A percentile compares a stretch with the other conserved stretches of the same genome.
phyloP scores from a whole-genome alignment of 2,797 vertebrate genomes.

The Sebastes ruberrimus region DNA sequence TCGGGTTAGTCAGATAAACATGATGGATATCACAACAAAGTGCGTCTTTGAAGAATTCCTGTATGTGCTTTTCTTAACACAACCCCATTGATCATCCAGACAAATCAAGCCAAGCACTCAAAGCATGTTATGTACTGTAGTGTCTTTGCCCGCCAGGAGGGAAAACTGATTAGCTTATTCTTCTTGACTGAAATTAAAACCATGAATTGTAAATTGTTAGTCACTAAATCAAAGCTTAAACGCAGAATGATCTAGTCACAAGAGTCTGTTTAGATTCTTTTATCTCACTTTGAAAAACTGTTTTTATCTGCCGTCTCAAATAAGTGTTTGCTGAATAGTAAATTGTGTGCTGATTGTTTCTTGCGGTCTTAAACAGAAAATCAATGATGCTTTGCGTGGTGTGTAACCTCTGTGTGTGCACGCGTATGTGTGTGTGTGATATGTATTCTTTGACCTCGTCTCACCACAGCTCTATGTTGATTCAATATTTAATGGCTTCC shows the following conservation, averaged over 20 bases:
- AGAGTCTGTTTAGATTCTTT: conserved; percentile 15
- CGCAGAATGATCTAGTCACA: conserved; percentile 5
- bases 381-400: conserved; percentile 44
- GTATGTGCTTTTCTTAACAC: no score
- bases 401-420: conserved; percentile 35
- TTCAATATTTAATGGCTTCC: conserved; percentile 65
- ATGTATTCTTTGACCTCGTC: conserved; percentile 62
- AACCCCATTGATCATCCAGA: background rate
- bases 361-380: conserved; percentile 61
- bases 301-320: conserved; percentile 36
- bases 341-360: conserved; percentile 62
- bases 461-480: conserved; percentile 40
- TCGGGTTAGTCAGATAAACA: conserved; percentile 4
- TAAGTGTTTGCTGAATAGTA: conserved; percentile 51
- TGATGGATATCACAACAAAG: background rate
- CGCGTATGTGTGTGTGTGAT: background rate
- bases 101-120: conserved; percentile 13
- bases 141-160: background rate
- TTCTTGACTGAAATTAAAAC: conserved; percentile 41
- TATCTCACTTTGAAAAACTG: conserved; percentile 22
- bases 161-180: conserved; percentile 26
- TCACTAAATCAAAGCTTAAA: conserved; percentile 21
- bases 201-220: conserved; percentile 34
- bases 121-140: background rate
- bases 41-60: background rate